Evolutionary conservation across 1,140 invertebrate species (phyloP).

Genomic region (Tetramorium alpestre): DNA sequence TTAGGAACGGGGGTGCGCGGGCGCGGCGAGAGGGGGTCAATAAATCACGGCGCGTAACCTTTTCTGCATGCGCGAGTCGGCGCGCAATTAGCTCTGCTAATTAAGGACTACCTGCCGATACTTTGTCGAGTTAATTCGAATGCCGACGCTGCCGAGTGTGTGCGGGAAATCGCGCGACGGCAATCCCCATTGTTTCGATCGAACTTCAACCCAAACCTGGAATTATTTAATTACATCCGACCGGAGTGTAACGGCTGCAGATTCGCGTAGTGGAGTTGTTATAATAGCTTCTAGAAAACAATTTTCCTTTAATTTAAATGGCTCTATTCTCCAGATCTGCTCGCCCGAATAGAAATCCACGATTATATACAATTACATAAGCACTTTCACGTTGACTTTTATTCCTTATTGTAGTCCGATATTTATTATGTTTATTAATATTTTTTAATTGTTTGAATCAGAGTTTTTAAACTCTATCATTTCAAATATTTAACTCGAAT

Average conservation of each 20-base stretch:
- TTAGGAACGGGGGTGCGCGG: constrained; percentile 72
- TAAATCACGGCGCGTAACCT: constrained; percentile 80
- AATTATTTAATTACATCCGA: constrained; percentile 68
- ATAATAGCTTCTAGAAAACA: constrained; percentile 32
- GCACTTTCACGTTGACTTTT: constrained; percentile 1
- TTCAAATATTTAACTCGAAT: not conserved
- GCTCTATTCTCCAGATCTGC: not conserved
- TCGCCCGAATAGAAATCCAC: not conserved
- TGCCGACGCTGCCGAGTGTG: constrained; percentile 53
- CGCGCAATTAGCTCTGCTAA: constrained; percentile 81
- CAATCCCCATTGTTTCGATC: constrained; percentile 59
- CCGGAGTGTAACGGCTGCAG: constrained; percentile 15
- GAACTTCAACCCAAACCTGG: constrained; percentile 29
- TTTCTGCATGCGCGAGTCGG: constrained; percentile 76
- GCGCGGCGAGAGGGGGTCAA: constrained; percentile 67
- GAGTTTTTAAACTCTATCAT: not conserved
- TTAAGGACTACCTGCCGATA: constrained; percentile 81
- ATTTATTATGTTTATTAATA: not conserved
- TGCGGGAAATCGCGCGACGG: constrained; percentile 45
- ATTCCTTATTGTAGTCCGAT: not conserved
- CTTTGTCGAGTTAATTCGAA: constrained; percentile 81
- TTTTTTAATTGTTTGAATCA: not conserved
- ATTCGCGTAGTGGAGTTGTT: not conserved
- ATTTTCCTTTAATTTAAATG: constrained; percentile 17
- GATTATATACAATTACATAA: not conserved